phyloP scores from a whole-genome alignment of 2,888 invertebrate species.

The Amphiduros pacificus region DNA sequence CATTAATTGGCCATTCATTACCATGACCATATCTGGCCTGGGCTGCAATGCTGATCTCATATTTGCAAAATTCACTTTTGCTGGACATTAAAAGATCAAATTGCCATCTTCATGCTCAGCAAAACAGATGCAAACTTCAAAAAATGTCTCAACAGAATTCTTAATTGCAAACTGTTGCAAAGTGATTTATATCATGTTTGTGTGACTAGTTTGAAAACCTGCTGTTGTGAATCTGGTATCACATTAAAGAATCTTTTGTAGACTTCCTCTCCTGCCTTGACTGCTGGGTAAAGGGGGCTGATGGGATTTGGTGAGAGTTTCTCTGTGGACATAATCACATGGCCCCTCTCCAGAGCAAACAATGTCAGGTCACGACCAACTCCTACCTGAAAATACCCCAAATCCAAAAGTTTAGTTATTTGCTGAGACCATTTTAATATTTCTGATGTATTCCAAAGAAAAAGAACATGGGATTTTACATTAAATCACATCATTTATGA shows the following conservation, averaged over 20 bases:
- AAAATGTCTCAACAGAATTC: not conserved
- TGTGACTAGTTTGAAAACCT: slow-evolving; percentile 23
- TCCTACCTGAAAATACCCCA: slow-evolving; percentile 82
- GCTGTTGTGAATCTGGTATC: slow-evolving; percentile 64
- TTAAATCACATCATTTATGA: too few species aligned
- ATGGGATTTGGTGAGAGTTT: slow-evolving; percentile 77
- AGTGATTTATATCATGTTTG: not conserved
- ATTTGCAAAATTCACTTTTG: too few species aligned
- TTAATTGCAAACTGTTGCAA: not conserved
- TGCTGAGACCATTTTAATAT: too few species aligned
- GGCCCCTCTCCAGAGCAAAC: slow-evolving; percentile 78
- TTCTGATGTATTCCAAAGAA: too few species aligned
- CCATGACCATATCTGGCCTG: too few species aligned
- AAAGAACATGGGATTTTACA: too few species aligned
- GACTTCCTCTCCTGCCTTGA: slow-evolving; percentile 66
- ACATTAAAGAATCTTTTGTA: slow-evolving; percentile 86
- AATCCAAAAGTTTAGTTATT: too few species aligned
- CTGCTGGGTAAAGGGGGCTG: slow-evolving; percentile 72
- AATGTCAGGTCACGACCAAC: slow-evolving; percentile 74
- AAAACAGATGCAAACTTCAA: not conserved
- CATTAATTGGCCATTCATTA: too few species aligned
- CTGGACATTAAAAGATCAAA: too few species aligned
- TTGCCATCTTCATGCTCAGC: too few species aligned
- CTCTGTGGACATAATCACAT: slow-evolving; percentile 81
- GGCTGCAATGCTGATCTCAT: too few species aligned